A percentile compares a stretch with the other conserved stretches of the same genome.
phyloP scores from a whole-genome alignment of 2,113 vertebrate genomes.

The Butastur rufipennis region DNA sequence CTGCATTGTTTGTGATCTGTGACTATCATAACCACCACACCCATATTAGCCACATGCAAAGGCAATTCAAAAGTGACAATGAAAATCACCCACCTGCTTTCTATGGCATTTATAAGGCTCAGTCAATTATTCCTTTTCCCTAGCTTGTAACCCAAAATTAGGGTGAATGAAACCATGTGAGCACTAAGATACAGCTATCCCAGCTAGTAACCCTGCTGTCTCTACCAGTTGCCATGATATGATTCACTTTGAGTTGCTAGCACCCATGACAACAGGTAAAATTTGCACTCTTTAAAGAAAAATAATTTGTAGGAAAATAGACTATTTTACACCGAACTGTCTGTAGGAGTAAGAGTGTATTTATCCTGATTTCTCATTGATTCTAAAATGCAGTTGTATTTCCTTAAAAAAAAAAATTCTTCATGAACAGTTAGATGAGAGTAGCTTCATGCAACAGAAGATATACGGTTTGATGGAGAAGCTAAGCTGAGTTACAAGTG shows the following conservation, averaged over 20 bases:
- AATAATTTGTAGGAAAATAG: neutral
- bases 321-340: neutral
- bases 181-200: neutral
- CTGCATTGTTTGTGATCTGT: neutral
- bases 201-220: neutral
- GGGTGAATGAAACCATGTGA: neutral
- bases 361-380: neutral
- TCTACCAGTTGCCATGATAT: neutral
- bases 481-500: neutral
- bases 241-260: neutral
- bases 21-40: neutral
- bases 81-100: neutral
- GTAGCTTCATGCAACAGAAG: neutral
- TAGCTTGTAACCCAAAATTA: neutral
- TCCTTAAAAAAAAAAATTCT: neutral
- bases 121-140: neutral
- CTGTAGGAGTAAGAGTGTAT: neutral
- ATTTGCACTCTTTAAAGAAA: neutral
- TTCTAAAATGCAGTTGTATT: neutral
- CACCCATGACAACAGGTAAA: slow-evolving; percentile 9
- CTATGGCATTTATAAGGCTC: neutral
- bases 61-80: neutral
- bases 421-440: neutral
- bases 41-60: neutral
- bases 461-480: neutral